Evolutionary conservation across 2,888 invertebrate genomes (phyloP).

Genomic region (Cheilosia urbana): DNA sequence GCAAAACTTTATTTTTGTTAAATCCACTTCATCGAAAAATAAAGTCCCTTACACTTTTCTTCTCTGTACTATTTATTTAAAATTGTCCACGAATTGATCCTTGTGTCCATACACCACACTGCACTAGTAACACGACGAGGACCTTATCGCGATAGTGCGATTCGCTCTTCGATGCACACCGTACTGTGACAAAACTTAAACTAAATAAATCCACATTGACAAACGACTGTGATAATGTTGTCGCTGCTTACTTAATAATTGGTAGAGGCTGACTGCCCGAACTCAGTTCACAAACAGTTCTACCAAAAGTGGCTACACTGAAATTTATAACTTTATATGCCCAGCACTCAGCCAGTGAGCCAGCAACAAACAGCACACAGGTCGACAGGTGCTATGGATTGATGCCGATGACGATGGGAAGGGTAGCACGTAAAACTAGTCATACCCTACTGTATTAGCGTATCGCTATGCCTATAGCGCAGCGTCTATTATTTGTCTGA

Average conservation of each 20-base stretch:
- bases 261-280: slow-evolving; percentile 78
- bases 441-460: slow-evolving; percentile 25
- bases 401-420: slow-evolving; percentile 15
- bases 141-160: slow-evolving; percentile 29
- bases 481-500: neutral
- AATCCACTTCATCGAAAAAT: neutral
- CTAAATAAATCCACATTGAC: neutral
- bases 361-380: slow-evolving; percentile 5
- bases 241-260: slow-evolving; percentile 60
- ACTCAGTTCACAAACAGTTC: slow-evolving; percentile 81
- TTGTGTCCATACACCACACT: slow-evolving; percentile 4
- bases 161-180: slow-evolving; percentile 15
- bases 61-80: neutral
- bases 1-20: neutral
- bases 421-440: slow-evolving; percentile 39
- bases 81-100: slow-evolving; percentile 5
- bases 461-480: neutral
- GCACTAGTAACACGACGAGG: slow-evolving; percentile 11
- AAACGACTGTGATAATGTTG: slow-evolving; percentile 35
- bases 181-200: neutral
- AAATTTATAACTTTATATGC: slow-evolving; percentile 79
- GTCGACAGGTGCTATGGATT: slow-evolving; percentile 8
- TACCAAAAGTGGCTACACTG: slow-evolving; percentile 80
- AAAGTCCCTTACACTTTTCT: neutral
- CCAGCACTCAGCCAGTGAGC: slow-evolving; percentile 1